These are phyloP conservation scores for Pituophis catenifer DNA, from an alignment of 2,113 vertebrate genomes.

Conservation along the genomic window DNA sequence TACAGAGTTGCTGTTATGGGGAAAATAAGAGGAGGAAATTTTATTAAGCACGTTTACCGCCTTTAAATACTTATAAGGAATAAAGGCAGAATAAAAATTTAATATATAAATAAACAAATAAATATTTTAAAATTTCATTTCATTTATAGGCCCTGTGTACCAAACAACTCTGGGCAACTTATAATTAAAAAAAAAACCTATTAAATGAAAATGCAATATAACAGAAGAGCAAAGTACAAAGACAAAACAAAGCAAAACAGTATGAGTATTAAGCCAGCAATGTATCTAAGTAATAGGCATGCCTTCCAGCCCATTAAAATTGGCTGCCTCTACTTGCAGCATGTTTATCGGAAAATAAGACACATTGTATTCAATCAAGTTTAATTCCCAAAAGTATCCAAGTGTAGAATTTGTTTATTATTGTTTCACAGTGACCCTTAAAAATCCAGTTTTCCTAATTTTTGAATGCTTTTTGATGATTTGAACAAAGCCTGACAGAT, in stretches of 20 bases:
- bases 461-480: slow-evolving; percentile 9
- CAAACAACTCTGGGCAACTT: background rate
- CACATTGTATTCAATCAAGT: background rate
- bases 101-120: too few relatives aligned
- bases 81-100: too few relatives aligned
- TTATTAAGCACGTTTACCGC: too few relatives aligned
- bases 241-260: background rate
- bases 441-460: slow-evolving; percentile 26
- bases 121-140: too few relatives aligned
- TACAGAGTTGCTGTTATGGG: too few relatives aligned
- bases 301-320: background rate
- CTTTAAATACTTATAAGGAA: too few relatives aligned
- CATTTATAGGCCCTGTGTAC: background rate
- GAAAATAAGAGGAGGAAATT: too few relatives aligned
- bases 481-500: slow-evolving; percentile 4
- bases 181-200: background rate
- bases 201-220: background rate
- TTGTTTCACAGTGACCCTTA: slow-evolving; percentile 19
- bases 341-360: background rate
- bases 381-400: background rate
- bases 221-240: background rate
- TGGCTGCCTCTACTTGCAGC: background rate
- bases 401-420: slow-evolving; percentile 12
- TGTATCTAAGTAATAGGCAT: background rate
- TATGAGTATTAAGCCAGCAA: background rate